These are phyloP conservation scores for Tetranychus truncatus DNA, from an alignment of 2,888 invertebrate species.

Conservation along the genomic window DNA sequence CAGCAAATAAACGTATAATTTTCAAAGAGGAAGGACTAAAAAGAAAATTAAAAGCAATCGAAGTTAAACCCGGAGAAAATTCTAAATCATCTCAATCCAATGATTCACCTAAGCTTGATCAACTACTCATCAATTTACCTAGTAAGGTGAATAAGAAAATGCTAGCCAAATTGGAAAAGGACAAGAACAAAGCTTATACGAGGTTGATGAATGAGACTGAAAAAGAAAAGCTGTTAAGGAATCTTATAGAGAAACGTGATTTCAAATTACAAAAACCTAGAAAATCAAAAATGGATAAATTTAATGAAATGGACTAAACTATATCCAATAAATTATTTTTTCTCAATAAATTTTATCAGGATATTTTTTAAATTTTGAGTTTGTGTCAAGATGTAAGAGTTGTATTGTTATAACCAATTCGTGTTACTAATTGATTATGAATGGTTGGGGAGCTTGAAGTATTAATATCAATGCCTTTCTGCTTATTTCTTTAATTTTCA, in stretches of 20 bases:
- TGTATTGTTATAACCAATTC: no score
- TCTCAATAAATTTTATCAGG: no score
- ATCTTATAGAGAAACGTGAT: background rate
- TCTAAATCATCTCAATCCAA: background rate
- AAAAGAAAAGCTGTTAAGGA: background rate
- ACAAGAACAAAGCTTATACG: background rate
- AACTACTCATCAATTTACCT: background rate
- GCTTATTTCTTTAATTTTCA: no score
- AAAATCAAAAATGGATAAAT: background rate
- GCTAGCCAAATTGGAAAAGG: background rate
- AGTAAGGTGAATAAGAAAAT: background rate
- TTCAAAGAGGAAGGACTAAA: conserved; percentile 44
- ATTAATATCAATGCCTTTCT: no score
- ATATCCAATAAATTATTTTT: no score
- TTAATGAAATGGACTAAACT: background rate
- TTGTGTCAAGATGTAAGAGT: no score
- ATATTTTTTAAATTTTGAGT: no score
- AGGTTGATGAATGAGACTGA: background rate
- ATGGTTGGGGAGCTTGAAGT: no score
- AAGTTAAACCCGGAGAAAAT: background rate
- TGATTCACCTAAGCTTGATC: background rate
- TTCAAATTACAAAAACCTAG: background rate
- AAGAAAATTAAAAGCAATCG: conserved; percentile 4
- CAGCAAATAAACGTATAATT: conserved; percentile 55
- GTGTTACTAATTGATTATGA: no score